Conservation (phyloP, 2,113 vertebrate species). For the Poeciliopsis turrubarensis region DNA sequence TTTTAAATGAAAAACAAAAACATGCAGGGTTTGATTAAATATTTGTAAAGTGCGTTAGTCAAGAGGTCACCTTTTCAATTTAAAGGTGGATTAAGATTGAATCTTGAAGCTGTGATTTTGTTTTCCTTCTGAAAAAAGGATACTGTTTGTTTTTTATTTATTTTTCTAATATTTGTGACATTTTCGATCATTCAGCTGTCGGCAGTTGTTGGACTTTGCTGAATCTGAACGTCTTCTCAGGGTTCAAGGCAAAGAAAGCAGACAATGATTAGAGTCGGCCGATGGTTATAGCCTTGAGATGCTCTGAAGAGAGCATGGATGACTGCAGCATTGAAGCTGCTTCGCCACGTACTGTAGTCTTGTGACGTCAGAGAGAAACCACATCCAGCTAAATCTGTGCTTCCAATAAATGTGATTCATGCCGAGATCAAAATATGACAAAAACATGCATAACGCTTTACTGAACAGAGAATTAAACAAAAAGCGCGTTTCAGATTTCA, state of each 20-base stretch:
- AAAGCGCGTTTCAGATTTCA: neutral
- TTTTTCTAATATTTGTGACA: neutral
- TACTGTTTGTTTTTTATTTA: neutral
- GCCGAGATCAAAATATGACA: neutral
- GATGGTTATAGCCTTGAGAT: conserved; percentile 31
- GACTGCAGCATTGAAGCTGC: conserved; percentile 6
- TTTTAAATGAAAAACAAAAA: neutral
- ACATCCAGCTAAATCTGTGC: neutral
- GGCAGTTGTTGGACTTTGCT: neutral
- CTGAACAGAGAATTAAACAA: neutral
- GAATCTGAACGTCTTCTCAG: conserved; percentile 4
- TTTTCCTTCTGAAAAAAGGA: neutral
- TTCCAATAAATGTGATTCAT: neutral
- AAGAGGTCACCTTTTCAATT: neutral
- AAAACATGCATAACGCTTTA: neutral
- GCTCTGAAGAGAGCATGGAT: neutral
- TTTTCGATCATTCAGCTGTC: neutral
- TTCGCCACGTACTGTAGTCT: neutral
- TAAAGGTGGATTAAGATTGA: neutral
- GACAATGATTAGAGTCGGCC: conserved; percentile 6
- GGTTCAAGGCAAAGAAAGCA: neutral
- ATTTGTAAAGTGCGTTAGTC: neutral
- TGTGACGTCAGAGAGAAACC: conserved; percentile 3
- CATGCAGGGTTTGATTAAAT: too few species aligned
- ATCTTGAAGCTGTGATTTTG: neutral